phyloP scores from a whole-genome alignment of 2,888 invertebrate genomes.

The Argyresthia goedartella region DNA sequence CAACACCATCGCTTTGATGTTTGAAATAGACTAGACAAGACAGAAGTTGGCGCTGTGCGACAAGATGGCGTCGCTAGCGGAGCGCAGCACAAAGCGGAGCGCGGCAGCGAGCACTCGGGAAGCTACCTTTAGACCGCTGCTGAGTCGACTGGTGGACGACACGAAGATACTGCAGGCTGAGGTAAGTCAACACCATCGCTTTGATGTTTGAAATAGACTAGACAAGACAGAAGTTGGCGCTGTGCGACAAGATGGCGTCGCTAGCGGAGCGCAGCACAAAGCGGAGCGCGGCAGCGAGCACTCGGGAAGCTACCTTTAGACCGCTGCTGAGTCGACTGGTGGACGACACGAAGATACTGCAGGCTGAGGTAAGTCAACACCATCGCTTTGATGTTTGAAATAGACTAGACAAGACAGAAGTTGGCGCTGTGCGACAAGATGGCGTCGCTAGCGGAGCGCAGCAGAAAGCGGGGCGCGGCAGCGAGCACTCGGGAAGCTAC shows the following conservation, averaged over 20 bases:
- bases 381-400: too few species aligned
- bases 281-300: too few species aligned
- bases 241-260: background rate
- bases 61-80: conserved; percentile 77
- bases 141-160: conserved; percentile 78
- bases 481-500: too few species aligned
- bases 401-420: background rate
- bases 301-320: too few species aligned
- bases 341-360: too few species aligned
- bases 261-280: background rate
- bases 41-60: conserved; percentile 83
- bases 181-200: conserved; percentile 39
- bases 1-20: background rate
- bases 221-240: background rate
- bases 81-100: conserved; percentile 71
- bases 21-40: conserved; percentile 29
- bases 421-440: background rate
- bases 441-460: background rate
- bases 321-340: too few species aligned
- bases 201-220: background rate
- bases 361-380: too few species aligned
- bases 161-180: conserved; percentile 85
- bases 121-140: conserved; percentile 75
- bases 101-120: conserved; percentile 74
- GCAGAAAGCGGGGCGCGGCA: background rate